A percentile compares a stretch with the other conserved stretches of the same genome.
phyloP scores from a whole-genome alignment of 1,140 invertebrate genomes.

The Oreohelix idahoensis region DNA sequence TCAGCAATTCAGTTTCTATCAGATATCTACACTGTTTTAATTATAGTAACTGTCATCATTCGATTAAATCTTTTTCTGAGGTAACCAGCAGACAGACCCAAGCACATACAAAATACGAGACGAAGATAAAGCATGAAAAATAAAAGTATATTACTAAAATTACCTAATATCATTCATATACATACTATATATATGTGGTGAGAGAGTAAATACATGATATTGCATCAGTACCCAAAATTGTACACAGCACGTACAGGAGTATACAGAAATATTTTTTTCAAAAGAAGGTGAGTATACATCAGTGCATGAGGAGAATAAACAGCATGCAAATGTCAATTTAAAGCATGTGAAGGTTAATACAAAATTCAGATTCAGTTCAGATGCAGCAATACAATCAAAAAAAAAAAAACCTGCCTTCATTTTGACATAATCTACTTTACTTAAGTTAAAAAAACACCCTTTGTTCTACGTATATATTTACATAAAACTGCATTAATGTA shows the following conservation, averaged over 20 bases:
- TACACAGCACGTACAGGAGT: not conserved
- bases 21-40: too few relatives aligned
- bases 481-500: too few relatives aligned
- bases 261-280: not conserved
- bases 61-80: not conserved
- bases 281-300: not conserved
- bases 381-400: too few relatives aligned
- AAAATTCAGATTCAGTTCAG: not conserved
- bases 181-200: not conserved
- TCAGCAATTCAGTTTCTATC: too few relatives aligned
- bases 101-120: too few relatives aligned
- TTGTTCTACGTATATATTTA: too few relatives aligned
- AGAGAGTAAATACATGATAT: not conserved
- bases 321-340: not conserved
- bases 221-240: slow-evolving; percentile 3
- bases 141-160: not conserved
- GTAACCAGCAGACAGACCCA: not conserved
- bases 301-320: not conserved
- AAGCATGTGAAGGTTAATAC: not conserved
- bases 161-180: not conserved
- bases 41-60: too few relatives aligned
- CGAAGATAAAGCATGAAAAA: not conserved
- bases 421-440: too few relatives aligned
- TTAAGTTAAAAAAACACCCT: too few relatives aligned
- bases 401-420: too few relatives aligned